phyloP scores from a whole-genome alignment of 2,888 invertebrate genomes.

The Bibio marci region DNA sequence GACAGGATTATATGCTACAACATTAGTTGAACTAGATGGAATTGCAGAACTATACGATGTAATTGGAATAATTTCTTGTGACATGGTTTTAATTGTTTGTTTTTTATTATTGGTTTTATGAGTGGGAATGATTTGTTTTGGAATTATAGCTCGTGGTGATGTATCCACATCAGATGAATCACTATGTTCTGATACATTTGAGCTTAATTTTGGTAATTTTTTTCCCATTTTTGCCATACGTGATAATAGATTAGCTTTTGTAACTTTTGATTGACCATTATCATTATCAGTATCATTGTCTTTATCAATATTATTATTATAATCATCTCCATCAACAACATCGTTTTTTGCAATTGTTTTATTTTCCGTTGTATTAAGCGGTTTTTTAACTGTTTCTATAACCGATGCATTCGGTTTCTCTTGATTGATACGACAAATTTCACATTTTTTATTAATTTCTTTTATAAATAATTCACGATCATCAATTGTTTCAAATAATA shows the following conservation, averaged over 20 bases:
- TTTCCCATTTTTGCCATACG: conserved; percentile 40
- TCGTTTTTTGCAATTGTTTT: no score
- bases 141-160: conserved; percentile 1
- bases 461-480: conserved; percentile 20
- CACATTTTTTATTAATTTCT: conserved; percentile 15
- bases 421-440: no score
- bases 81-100: background rate
- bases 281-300: conserved; percentile 7
- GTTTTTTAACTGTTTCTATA: no score
- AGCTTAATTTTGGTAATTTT: conserved; percentile 25
- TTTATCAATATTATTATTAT: no score
- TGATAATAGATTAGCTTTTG: conserved; percentile 32
- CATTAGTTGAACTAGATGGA: background rate
- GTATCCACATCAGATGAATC: conserved; percentile 32
- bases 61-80: background rate
- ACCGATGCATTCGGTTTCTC: no score
- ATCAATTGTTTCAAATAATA: conserved; percentile 30
- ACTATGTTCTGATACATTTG: conserved; percentile 20
- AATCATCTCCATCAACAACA: no score
- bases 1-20: background rate
- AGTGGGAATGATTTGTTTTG: conserved; percentile 1
- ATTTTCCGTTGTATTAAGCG: conserved; percentile 3
- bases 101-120: background rate
- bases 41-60: no score
- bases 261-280: conserved; percentile 2